Base-by-base conservation (phyloP, 2,113 vertebrate genomes). In the Monopterus albus region DNA sequence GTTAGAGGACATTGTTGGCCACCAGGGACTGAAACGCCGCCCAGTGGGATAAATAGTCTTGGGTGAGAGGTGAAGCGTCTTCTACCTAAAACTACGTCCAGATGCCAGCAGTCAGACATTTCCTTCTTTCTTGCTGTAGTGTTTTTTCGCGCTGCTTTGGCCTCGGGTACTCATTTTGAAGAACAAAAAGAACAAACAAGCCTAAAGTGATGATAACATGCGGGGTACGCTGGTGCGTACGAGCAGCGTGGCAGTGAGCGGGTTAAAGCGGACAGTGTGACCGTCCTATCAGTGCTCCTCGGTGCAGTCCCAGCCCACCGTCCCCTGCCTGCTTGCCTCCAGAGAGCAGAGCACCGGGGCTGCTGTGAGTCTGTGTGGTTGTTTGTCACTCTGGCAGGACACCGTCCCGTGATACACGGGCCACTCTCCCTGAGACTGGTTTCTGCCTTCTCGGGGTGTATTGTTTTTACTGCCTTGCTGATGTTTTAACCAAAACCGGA, bases 211-310 rank as follows among this genome's bases (percentile, higher is more conserved):
- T 7, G 21, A 2, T 14, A 31, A 14, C 11, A 50, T 17, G 58
- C 58, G 2, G 8, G n/a, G n/a, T n/a, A n/a, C n/a, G n/a, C n/a
- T n/a, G n/a, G n/a, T n/a, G n/a, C n/a, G n/a, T n/a, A n/a, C n/a
- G n/a, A n/a, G n/a, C 49, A 1, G 1, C 26, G 60, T 26, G 82
- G 88, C 85, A 87, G 71, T 10, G 81, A 88, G 79, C 59, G 87
- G 87, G 88, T 91, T 90, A 90, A 91, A 40, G 45, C 67, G 31
- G 81, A 55, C 79, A 5, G 33, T 0, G 40, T 21, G 73, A 28
- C 56, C 57, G 66, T 87, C 88, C 87, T 88, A 88, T 90, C 88
- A 63, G 84, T 21, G 79, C 40, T 59, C 39, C 62, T 3, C 64
- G 57, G 77, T 2, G 56, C 45, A 72, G 87, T 76, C 71, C 75